Evolutionary conservation across 2,797 vertebrate genomes (phyloP).

Genomic region (Anabas testudineus): DNA sequence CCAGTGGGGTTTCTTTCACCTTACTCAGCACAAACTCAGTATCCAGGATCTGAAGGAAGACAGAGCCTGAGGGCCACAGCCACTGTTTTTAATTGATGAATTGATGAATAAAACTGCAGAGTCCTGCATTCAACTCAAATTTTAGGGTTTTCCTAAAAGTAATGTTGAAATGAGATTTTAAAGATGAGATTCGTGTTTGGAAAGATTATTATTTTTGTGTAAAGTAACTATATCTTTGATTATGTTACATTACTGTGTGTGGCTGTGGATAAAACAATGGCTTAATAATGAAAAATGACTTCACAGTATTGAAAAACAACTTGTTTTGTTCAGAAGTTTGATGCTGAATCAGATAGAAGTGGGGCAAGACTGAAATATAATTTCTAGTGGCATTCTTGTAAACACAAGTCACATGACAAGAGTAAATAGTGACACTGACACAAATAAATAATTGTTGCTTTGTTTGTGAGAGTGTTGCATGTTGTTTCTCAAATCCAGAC

Average conservation of each 20-base stretch:
- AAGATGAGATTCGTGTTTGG: background rate
- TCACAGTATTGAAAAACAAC: background rate
- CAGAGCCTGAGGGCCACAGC: conserved; percentile 65
- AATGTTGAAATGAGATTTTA: background rate
- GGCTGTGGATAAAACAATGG: background rate
- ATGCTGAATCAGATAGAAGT: background rate
- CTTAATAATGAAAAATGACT: background rate
- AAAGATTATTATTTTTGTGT: background rate
- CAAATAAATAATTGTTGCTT: too few species aligned
- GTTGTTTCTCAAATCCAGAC: background rate
- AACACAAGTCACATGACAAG: too few species aligned
- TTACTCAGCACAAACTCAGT: conserved; percentile 64
- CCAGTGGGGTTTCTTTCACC: conserved; percentile 57
- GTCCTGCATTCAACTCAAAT: conserved; percentile 76
- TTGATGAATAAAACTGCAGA: conserved; percentile 65
- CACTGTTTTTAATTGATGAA: conserved; percentile 63
- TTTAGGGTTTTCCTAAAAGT: conserved; percentile 14
- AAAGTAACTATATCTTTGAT: background rate
- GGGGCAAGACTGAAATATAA: background rate
- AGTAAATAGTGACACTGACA: too few species aligned
- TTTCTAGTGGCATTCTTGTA: background rate
- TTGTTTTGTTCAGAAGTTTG: background rate
- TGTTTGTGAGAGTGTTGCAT: too few species aligned
- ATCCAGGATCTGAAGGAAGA: conserved; percentile 47
- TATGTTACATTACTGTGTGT: background rate